Evolutionary conservation across 2,888 invertebrate genomes (phyloP).

Genomic region (Mesochorus sp.): DNA sequence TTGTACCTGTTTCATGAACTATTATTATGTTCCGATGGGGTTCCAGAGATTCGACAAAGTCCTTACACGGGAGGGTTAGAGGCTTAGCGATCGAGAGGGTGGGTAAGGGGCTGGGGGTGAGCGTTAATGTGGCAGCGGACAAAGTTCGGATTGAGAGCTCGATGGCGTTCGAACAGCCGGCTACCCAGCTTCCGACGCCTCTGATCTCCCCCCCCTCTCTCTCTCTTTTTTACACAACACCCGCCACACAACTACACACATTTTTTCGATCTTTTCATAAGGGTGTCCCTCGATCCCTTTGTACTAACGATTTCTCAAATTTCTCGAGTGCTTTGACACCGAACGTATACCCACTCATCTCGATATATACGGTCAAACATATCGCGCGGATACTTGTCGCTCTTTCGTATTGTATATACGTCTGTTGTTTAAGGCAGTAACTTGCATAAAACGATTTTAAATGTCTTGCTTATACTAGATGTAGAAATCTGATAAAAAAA

Average conservation of each 20-base stretch:
- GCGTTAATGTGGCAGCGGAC: constrained; percentile 50
- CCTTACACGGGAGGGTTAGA: constrained; percentile 40
- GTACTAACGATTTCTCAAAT: constrained; percentile 34
- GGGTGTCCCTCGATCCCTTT: constrained; percentile 11
- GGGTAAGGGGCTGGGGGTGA: no score
- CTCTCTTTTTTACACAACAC: not conserved
- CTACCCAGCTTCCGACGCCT: constrained; percentile 43
- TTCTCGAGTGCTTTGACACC: constrained; percentile 34
- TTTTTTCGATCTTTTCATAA: constrained; percentile 22
- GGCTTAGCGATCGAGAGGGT: constrained; percentile 43
- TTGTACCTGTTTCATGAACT: constrained; percentile 79
- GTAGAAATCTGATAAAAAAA: no score
- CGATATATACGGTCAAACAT: not conserved
- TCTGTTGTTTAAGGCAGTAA: no score
- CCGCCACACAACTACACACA: constrained; percentile 39
- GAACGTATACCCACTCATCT: constrained; percentile 14
- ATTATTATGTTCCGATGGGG: constrained; percentile 79
- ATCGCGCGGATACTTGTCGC: no score
- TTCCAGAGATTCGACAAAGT: constrained; percentile 66
- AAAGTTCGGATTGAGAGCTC: constrained; percentile 24
- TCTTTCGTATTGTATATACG: not conserved
- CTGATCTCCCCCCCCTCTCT: constrained; percentile 5
- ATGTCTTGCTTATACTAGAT: no score
- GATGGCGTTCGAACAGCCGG: constrained; percentile 37
- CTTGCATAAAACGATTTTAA: no score